Conservation (phyloP, 2,113 vertebrate genomes). For the Vidua macroura region DNA sequence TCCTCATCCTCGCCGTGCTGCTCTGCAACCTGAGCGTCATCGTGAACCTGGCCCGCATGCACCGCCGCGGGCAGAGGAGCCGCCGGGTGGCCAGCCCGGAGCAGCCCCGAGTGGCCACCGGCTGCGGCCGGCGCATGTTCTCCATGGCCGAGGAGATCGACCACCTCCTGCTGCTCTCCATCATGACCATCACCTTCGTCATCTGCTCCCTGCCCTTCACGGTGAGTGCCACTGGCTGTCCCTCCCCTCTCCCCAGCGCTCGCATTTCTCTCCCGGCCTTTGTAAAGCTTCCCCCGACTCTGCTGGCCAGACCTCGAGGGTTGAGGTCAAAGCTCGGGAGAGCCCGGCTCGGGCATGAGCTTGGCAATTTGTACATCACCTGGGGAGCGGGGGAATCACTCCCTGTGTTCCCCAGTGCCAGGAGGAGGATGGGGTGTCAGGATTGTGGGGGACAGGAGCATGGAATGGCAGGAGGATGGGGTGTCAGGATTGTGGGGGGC, state of each 20-base stretch:
- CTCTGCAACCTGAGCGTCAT: conserved; percentile 86
- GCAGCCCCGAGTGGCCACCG: neutral
- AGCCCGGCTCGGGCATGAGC: rapidly evolving
- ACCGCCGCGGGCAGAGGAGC: conserved; percentile 55
- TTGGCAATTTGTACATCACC: neutral
- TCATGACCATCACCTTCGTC: conserved; percentile 92
- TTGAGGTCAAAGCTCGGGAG: neutral
- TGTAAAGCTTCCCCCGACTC: rapidly evolving
- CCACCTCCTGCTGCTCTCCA: conserved; percentile 87
- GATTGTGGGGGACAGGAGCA: rapidly evolving
- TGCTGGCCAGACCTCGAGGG: neutral
- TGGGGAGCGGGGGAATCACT: rapidly evolving
- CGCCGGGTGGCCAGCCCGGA: neutral
- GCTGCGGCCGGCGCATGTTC: neutral
- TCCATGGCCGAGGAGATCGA: conserved; percentile 89
- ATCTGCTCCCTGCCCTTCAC: conserved; percentile 91
- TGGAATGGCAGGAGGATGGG: rapidly evolving
- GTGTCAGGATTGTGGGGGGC: rapidly evolving
- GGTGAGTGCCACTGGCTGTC: conserved; percentile 72
- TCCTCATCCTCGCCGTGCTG: conserved; percentile 81
- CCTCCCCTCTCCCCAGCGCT: no score
- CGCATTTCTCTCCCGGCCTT: rapidly evolving
- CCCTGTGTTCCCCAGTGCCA: neutral
- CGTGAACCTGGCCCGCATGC: conserved; percentile 83
- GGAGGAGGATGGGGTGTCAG: neutral